Percentiles rank a stretch among this genome's conserved stretches.
phyloP scores from a whole-genome alignment of 2,888 invertebrate species.

The Zelleria hepariella region DNA sequence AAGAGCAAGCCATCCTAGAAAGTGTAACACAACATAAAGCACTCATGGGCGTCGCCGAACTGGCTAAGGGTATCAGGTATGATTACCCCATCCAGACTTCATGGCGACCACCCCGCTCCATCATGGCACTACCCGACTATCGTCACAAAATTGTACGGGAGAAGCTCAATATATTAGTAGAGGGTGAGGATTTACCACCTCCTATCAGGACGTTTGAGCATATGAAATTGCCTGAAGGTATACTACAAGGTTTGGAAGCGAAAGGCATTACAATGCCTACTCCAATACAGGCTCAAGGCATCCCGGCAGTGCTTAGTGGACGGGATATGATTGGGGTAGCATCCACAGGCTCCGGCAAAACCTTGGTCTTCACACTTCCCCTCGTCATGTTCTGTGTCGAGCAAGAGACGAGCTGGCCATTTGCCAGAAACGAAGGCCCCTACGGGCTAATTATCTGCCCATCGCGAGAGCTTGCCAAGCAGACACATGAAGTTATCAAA shows the following conservation, averaged over 20 bases:
- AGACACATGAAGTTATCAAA: constrained; percentile 92
- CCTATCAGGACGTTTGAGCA: constrained; percentile 90
- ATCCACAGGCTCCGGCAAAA: constrained; percentile 81
- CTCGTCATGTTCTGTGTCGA: constrained; percentile 97
- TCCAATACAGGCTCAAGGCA: constrained; percentile 98
- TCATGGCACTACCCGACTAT: constrained; percentile 77
- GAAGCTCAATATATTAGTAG: constrained; percentile 89
- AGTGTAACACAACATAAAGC: constrained; percentile 98
- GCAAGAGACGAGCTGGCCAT: constrained; percentile 93
- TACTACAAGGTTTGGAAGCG: constrained; percentile 86
- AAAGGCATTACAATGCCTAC: constrained; percentile 93
- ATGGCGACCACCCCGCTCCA: constrained; percentile 89
- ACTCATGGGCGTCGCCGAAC: constrained; percentile 97
- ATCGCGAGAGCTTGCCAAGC: constrained; percentile 96
- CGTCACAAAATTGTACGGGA: constrained; percentile 89
- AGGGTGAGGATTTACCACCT: constrained; percentile 94
- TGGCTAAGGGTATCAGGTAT: constrained; percentile 99
- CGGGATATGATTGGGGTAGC: constrained; percentile 90
- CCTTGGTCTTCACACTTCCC: constrained; percentile 96
- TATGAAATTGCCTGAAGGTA: constrained; percentile 96
- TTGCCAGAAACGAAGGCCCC: constrained; percentile 82
- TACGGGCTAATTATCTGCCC: constrained; percentile 96
- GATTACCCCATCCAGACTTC: constrained; percentile 97
- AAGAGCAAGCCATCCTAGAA: constrained; percentile 97
- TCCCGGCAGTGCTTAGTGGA: constrained; percentile 95